Base-by-base conservation (phyloP, 2,797 vertebrate genomes). In the Falco columbarius region DNA sequence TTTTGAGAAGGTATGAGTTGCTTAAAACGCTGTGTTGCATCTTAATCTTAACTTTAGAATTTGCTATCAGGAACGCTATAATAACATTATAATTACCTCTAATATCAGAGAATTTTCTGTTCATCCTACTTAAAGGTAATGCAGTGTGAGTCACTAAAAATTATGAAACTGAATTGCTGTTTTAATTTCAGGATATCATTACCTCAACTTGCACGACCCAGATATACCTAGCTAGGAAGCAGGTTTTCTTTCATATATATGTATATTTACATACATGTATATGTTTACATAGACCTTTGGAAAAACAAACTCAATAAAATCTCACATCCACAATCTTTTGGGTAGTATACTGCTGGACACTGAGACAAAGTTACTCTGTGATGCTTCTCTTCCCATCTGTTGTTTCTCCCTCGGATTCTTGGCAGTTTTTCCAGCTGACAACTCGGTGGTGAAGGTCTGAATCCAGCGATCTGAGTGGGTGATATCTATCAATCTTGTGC, bases 401-500 rank as follows among this genome's bases (percentile, higher is more conserved):
- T 94, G 34, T 73, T 95, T 89, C 88, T 80, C 67, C 73, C 68
- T n/a, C 34, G 44, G 72, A 66, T 70, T 67, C 77, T 44, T 92
- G 89, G 96, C 96, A 94, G 59, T 80, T 95, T 85, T 90, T 94
- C 77, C 49, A 32, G 1, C 71, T 65, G 94, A 61, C 95, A 97
- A 62, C 84, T 93, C 10, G 23, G 61, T 2, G 21, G 74, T 32
- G 93, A 90, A 95, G 97, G 97, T 97, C 97, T 97, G 97, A 89
- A 97, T 97, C 74, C 95, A 96, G 93, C 59, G 70, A 93, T 97
- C 96, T 97, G 97, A 97, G 97, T 97, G 97, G 97, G 97, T 97
- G 97, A 98, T 97, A 98, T 84, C 97, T 86, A 97, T 98, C 97
- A 98, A 97, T 97, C 97, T 97, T 94, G 67, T 86, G 82, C 96